Evolutionary conservation across 2,888 invertebrate genomes (phyloP), one percentile per base, ranked within the genome.

Genomic region (Labia minor): DNA sequence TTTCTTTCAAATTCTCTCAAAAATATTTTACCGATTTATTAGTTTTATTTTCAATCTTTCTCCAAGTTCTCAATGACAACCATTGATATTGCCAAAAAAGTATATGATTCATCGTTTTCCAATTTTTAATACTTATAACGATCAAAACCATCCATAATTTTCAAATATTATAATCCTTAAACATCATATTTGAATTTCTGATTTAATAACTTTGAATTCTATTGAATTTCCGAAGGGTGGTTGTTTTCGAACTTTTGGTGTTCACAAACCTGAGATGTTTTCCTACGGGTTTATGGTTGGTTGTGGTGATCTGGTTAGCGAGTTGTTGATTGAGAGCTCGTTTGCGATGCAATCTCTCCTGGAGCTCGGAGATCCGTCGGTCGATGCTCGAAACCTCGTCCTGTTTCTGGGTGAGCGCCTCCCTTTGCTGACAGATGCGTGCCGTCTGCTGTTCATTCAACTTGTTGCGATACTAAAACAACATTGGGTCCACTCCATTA

Each of bases 391-490:
- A 85, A 83, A 95, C 88, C 80, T 97, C 95, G 72, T 93, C 92
- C 76, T 95, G 93, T 64, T 92, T 82, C 73, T 92, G 90, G 67
- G 89, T 89, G 73, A 96, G 80, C 62, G 92, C 89, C 74, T 95
- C 91, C 70, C 92, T 83, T 78, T 96, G 95, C 73, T 91, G 89
- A 71, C 90, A 89, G 72, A 97, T 83, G 73, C 94, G 86, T 72
- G 88, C 90, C 81, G 90, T 95, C 80, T 94, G 95, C 78, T 96
- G 93, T 78, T 95, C 90, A 79, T 95, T 94, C 79, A 96, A 81
- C 79, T 95, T 95, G 82, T 95, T 96, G 70, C 95, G 92, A 77
- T 95, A 94, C 95, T 96, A 82, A 14, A 83, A 82, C 69, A 67
- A 69, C 72, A 70, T 61, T n/a, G 26, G 49, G 14, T 2, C 16